Evolutionary conservation across 2,113 vertebrate species (phyloP).

Genomic region (Natator depressus): DNA sequence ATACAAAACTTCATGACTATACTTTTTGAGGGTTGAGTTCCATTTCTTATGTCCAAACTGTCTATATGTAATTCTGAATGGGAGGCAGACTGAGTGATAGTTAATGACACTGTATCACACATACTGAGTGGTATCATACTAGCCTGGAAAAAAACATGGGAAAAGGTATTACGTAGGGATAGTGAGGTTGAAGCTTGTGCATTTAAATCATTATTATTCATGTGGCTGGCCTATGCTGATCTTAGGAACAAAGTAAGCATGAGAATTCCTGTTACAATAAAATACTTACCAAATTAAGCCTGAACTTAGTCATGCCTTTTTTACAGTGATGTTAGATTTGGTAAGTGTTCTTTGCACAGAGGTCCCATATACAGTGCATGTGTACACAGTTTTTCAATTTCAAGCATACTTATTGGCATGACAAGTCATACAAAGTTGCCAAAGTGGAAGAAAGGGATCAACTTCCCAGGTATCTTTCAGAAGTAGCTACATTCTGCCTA

Average conservation of each 20-base stretch:
- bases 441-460: background rate
- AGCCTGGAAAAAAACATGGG: background rate
- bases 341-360: background rate
- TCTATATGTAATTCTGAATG: background rate
- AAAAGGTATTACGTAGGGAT: background rate
- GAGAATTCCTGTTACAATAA: background rate
- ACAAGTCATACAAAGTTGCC: background rate
- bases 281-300: background rate
- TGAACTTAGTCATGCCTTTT: background rate
- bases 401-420: background rate
- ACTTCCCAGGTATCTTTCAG: accelerated
- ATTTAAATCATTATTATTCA: background rate
- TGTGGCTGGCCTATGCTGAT: accelerated
- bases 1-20: background rate
- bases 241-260: background rate
- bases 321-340: background rate
- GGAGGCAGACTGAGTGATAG: background rate
- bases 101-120: background rate
- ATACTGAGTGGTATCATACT: background rate
- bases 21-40: background rate
- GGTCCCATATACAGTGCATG: background rate
- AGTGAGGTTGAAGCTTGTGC: background rate
- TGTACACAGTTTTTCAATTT: background rate
- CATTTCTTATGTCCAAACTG: background rate
- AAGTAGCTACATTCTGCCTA: background rate